Percentiles rank a stretch among this genome's conserved stretches.
phyloP scores from a whole-genome alignment of 2,888 invertebrate genomes.

The Cheilosia urbana region DNA sequence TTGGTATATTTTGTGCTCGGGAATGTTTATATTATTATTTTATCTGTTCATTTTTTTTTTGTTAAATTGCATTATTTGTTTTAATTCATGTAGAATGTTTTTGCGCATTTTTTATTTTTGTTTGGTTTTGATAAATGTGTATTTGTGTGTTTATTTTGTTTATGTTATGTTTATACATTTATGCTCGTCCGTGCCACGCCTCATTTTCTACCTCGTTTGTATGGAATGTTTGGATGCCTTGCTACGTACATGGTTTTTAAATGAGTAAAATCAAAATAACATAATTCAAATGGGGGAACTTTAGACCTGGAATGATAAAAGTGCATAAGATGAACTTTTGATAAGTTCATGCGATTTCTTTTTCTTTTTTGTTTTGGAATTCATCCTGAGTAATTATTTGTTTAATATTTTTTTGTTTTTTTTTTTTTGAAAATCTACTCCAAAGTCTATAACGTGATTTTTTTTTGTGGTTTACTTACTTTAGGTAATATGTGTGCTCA shows the following conservation, averaged over 20 bases:
- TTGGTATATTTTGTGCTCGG: conserved; percentile 72
- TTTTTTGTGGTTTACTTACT: conserved; percentile 71
- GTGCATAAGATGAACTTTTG: conserved; percentile 45
- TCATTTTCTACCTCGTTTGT: conserved; percentile 26
- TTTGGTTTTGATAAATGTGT: conserved; percentile 63
- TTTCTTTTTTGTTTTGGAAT: conserved; percentile 37
- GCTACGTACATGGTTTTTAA: conserved; percentile 36
- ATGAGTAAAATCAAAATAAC: conserved; percentile 27
- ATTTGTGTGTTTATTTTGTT: conserved; percentile 7
- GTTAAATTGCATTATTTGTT: conserved; percentile 42
- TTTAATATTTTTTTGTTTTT: conserved; percentile 51
- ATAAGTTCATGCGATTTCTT: conserved; percentile 42
- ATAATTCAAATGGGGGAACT: not conserved
- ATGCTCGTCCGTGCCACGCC: conserved; percentile 36
- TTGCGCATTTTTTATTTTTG: conserved; percentile 70
- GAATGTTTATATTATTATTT: conserved; percentile 39
- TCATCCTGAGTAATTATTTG: conserved; percentile 70
- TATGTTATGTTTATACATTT: conserved; percentile 36
- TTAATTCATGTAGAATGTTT: conserved; percentile 77
- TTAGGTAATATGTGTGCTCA: conserved; percentile 74
- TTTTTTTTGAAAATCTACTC: conserved; percentile 66
- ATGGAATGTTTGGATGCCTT: conserved; percentile 67
- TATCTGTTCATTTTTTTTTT: conserved; percentile 27
- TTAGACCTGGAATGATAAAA: conserved; percentile 50
- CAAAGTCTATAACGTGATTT: conserved; percentile 66